These are phyloP conservation scores for Paelopatides confundens DNA, from an alignment of 53 echinoderm and acorn worm species.

Conservation along the genomic window DNA sequence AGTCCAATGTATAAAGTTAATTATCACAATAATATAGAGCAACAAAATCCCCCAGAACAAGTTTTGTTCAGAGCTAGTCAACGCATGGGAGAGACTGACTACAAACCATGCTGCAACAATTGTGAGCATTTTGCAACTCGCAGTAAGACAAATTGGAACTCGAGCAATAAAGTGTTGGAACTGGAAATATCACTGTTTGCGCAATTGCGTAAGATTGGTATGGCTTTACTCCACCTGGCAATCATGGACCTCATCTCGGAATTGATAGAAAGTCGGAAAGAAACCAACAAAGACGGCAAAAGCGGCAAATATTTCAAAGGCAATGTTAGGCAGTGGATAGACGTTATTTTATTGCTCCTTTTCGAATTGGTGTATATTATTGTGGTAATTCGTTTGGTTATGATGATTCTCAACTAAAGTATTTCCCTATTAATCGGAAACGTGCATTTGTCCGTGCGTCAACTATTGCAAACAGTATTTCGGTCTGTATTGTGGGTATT, in stretches of 20 bases:
- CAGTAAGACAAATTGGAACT: slow-evolving; percentile 40
- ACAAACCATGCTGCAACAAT: slow-evolving; percentile 53
- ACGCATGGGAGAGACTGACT: slow-evolving; percentile 44
- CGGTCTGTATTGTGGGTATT: neutral
- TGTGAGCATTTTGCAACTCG: slow-evolving; percentile 70
- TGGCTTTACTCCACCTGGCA: neutral
- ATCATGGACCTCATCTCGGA: neutral
- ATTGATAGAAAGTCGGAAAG: too few species aligned
- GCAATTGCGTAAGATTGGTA: neutral
- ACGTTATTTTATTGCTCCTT: neutral
- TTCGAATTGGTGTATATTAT: neutral
- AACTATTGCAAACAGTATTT: neutral
- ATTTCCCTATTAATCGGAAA: too few species aligned
- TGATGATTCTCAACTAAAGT: neutral
- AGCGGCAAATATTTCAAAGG: neutral
- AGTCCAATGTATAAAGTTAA: slow-evolving; percentile 50
- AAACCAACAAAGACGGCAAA: too few species aligned
- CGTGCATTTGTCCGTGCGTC: neutral
- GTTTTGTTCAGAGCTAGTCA: slow-evolving; percentile 62
- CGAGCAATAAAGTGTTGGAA: neutral
- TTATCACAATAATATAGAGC: slow-evolving; percentile 37
- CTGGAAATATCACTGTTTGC: neutral
- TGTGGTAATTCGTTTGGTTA: neutral
- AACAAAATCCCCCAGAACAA: slow-evolving; percentile 44
- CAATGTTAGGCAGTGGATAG: neutral